These are phyloP conservation scores for Ooceraea biroi DNA, from an alignment of 1,140 invertebrate genomes.

Conservation along the genomic window DNA sequence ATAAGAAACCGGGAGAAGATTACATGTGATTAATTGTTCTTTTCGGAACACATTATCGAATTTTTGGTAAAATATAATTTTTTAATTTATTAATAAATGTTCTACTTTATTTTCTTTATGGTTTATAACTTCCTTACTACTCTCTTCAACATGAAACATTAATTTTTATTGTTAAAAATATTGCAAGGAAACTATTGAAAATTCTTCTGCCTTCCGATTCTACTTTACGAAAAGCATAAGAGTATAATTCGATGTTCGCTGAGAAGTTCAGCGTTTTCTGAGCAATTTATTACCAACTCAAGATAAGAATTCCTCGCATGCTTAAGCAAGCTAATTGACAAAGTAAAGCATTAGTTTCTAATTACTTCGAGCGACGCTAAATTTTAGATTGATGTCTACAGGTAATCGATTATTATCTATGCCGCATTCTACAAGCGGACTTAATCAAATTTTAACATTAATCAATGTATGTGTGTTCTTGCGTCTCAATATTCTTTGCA, in stretches of 20 bases:
- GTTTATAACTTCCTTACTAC: neutral
- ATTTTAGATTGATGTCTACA: slow-evolving; percentile 45
- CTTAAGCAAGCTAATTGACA: slow-evolving; percentile 53
- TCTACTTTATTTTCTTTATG: neutral
- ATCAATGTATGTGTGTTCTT: neutral
- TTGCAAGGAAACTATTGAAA: slow-evolving; percentile 26
- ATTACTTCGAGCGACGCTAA: slow-evolving; percentile 39
- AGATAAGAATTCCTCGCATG: slow-evolving; percentile 47
- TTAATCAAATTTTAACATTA: slow-evolving; percentile 32
- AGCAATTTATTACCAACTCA: slow-evolving; percentile 42
- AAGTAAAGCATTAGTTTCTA: slow-evolving; percentile 52
- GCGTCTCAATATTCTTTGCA: neutral
- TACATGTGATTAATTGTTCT: neutral
- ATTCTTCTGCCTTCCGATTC: neutral
- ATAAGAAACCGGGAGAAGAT: neutral
- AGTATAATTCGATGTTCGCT: slow-evolving; percentile 30
- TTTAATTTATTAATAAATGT: neutral
- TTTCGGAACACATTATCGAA: neutral
- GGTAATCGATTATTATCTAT: slow-evolving; percentile 33
- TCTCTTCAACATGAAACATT: neutral
- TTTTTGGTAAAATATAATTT: neutral
- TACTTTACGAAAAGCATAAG: slow-evolving; percentile 9
- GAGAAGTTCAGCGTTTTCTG: slow-evolving; percentile 35
- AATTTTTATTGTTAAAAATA: slow-evolving; percentile 22
- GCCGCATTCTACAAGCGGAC: slow-evolving; percentile 33